These are phyloP conservation scores for Enteromius thamalakanensis DNA, from an alignment of 2,797 vertebrate genomes.

Conservation along the genomic window DNA sequence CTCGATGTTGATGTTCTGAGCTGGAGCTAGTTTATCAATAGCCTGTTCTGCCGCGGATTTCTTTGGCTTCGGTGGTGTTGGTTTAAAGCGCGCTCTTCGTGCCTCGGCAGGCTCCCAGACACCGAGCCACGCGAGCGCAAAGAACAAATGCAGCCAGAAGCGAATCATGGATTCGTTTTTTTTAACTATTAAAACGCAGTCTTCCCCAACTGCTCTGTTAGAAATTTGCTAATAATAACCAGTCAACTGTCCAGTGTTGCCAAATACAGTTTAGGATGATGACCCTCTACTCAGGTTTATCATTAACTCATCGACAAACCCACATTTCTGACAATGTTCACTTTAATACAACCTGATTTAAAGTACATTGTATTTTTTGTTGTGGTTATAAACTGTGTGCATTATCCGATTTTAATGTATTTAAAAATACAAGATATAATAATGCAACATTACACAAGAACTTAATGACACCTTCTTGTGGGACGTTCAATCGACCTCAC, in stretches of 20 bases:
- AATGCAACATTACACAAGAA: neutral
- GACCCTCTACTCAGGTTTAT: constrained; percentile 54
- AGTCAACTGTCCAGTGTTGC: constrained; percentile 33
- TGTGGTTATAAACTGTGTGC: neutral
- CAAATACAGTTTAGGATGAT: constrained; percentile 40
- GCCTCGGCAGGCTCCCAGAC: constrained; percentile 12
- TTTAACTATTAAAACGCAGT: neutral
- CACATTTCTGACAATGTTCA: neutral
- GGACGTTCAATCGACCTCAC: neutral
- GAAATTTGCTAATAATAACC: neutral
- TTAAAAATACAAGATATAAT: constrained; percentile 11
- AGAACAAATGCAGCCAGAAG: constrained; percentile 28
- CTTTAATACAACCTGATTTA: neutral
- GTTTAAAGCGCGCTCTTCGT: constrained; percentile 26
- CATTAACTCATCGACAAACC: constrained; percentile 54
- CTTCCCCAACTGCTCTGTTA: neutral
- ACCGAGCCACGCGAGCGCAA: constrained; percentile 37
- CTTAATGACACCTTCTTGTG: neutral
- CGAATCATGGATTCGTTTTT: constrained; percentile 22
- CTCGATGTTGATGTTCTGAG: constrained; percentile 67
- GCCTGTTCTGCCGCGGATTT: constrained; percentile 57
- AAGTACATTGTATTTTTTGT: too few species aligned
- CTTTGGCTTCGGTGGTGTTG: constrained; percentile 55
- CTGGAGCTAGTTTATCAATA: constrained; percentile 55
- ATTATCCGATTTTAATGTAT: constrained; percentile 5